Evolutionary conservation across 2,888 invertebrate species (phyloP).

Genomic region (Hylaea fasciaria): DNA sequence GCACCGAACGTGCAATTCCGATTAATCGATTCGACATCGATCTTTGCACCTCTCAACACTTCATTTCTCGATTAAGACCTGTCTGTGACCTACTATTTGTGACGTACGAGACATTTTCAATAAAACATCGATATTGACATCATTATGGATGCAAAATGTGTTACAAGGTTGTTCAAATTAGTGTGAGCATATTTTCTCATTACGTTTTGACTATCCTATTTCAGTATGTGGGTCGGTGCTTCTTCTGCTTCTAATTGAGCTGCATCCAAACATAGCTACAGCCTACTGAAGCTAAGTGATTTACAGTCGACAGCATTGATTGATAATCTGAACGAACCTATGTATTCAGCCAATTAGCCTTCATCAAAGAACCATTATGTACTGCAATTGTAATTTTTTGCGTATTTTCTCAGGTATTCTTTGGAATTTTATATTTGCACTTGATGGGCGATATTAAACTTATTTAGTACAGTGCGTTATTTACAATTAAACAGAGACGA

Average conservation of each 20-base stretch:
- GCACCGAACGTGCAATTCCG: constrained; percentile 74
- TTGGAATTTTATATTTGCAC: background rate
- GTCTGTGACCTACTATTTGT: constrained; percentile 63
- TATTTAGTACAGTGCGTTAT: no score
- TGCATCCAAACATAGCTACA: constrained; percentile 31
- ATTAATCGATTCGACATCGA: constrained; percentile 83
- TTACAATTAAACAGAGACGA: background rate
- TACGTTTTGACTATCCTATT: constrained; percentile 38
- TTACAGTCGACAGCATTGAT: constrained; percentile 39
- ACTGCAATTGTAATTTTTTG: constrained; percentile 29
- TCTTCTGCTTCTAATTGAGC: constrained; percentile 35
- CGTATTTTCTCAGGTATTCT: constrained; percentile 14
- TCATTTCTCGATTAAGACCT: constrained; percentile 73
- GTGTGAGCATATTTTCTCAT: constrained; percentile 39
- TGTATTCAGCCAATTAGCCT: constrained; percentile 33
- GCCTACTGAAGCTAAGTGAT: constrained; percentile 35
- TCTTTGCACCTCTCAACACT: constrained; percentile 79
- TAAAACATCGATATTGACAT: constrained; percentile 58
- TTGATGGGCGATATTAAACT: background rate
- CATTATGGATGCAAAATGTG: constrained; percentile 50
- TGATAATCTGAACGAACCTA: constrained; percentile 37
- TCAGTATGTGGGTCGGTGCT: constrained; percentile 38
- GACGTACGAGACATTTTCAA: constrained; percentile 54
- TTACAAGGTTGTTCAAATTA: constrained; percentile 46
- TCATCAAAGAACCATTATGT: constrained; percentile 33